These are phyloP conservation scores for Hemicentrotus pulcherrimus DNA, from an alignment of 35 echinoderm and acorn worm species.

Conservation along the genomic window DNA sequence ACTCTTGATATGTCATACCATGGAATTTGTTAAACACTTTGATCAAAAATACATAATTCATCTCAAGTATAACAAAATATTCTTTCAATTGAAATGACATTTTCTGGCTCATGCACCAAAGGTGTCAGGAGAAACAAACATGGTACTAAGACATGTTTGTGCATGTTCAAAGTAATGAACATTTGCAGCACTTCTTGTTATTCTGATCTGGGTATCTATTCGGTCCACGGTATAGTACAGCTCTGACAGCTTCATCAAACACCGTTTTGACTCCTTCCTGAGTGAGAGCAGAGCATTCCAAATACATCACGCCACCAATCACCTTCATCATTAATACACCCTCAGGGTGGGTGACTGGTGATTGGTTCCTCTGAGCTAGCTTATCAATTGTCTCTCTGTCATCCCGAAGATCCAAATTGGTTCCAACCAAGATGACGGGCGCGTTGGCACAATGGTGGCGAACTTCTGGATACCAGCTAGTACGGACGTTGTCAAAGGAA, in stretches of 20 bases:
- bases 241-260: constrained; percentile 91
- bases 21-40: neutral
- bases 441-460: constrained; percentile 74
- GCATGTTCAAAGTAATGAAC: neutral
- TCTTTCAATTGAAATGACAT: neutral
- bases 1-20: neutral
- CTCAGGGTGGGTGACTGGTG: constrained; percentile 55
- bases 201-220: constrained; percentile 50
- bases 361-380: neutral
- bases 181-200: constrained; percentile 32
- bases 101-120: neutral
- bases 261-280: constrained; percentile 87
- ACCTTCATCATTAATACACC: constrained; percentile 75
- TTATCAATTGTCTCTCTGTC: constrained; percentile 17
- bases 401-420: constrained; percentile 76
- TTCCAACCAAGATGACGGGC: constrained; percentile 78
- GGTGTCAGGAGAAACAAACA: neutral
- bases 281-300: constrained; percentile 91
- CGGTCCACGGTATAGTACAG: too few species aligned
- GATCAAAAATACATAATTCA: neutral
- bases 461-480: constrained; percentile 72
- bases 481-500: constrained; percentile 62
- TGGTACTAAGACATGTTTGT: neutral
- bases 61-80: neutral
- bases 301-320: constrained; percentile 81